Evolutionary conservation across 2,888 invertebrate species (phyloP).

Genomic region (Odontocerum albicorne): DNA sequence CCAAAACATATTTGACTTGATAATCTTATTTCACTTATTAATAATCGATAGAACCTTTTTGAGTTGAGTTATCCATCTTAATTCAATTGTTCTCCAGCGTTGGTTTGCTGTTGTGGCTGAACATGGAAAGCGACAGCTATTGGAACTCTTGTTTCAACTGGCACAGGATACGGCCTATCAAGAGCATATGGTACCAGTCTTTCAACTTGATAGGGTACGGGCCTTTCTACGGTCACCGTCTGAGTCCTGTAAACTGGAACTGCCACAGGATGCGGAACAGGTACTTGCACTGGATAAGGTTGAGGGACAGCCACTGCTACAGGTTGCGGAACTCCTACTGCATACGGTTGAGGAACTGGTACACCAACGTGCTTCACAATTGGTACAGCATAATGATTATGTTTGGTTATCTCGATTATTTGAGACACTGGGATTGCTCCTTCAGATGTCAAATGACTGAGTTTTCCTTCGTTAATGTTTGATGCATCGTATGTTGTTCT

Average conservation of each 20-base stretch:
- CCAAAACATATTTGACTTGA: too few relatives aligned
- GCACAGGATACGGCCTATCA: slow-evolving; percentile 61
- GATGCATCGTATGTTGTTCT: too few relatives aligned
- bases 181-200: slow-evolving; percentile 62
- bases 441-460: too few relatives aligned
- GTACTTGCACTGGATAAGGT: slow-evolving; percentile 59
- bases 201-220: slow-evolving; percentile 58
- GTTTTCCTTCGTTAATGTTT: too few relatives aligned
- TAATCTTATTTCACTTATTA: too few relatives aligned
- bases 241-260: slow-evolving; percentile 56
- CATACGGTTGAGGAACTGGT: slow-evolving; percentile 35
- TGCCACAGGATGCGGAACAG: slow-evolving; percentile 45
- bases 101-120: too few relatives aligned
- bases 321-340: slow-evolving; percentile 29
- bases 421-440: neutral
- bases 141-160: neutral
- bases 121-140: neutral
- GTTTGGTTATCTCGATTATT: slow-evolving; percentile 25
- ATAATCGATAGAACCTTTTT: too few relatives aligned
- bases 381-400: slow-evolving; percentile 20
- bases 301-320: slow-evolving; percentile 59
- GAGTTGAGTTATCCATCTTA: too few relatives aligned
- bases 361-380: slow-evolving; percentile 53
- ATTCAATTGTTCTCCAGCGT: too few relatives aligned
- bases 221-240: slow-evolving; percentile 59